Base-by-base conservation (phyloP, 1,140 invertebrate species). In the Archivesica marissinica region DNA sequence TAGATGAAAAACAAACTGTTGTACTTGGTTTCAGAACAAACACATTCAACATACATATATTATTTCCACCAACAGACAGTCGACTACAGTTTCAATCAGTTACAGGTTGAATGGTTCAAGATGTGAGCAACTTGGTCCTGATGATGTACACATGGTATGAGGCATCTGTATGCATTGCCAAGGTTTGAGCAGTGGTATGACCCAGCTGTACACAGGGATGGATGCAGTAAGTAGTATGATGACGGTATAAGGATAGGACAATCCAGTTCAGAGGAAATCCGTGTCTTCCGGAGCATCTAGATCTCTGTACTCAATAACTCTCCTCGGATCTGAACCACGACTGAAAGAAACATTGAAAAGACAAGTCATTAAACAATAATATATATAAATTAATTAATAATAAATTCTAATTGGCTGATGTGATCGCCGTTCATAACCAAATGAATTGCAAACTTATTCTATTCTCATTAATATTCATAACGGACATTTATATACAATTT, bases 281-380 rank as follows among this genome's bases (percentile, higher is more conserved):
- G 95, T 95, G 93, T 97, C 96, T 84, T 95, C 95, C 92, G 96
- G 96, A 90, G 96, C 96, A 95, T 97, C 97, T 94, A 97, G 95
- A 95, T 97, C 97, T 95, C 96, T 96, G 95, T 97, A 97, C 93
- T 95, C 96, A 94, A 97, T 95, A 91, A 97, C 95, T 93, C 96
- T 95, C 92, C 97, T 95, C 86, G 94, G 94, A 89, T 95, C 95
- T 50, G 90, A 87, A 59, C 93, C 88, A 89, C 92, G 88, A 88
- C 88, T 91, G 88, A 75, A 92, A 89, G 50, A 66, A 4, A 52
- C 50, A 52, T 52, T 47, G 25, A 64, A 30, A 11, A 50, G 20
- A 50, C 20, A 20, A 50, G 9, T 11, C 44, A 11, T 50, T 20
- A 50, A 11, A 50, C 20, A 50, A 50, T 11, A 50, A 11, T 50